These are phyloP conservation scores for Anableps anableps DNA, from an alignment of 2,797 vertebrate species.

Conservation along the genomic window DNA sequence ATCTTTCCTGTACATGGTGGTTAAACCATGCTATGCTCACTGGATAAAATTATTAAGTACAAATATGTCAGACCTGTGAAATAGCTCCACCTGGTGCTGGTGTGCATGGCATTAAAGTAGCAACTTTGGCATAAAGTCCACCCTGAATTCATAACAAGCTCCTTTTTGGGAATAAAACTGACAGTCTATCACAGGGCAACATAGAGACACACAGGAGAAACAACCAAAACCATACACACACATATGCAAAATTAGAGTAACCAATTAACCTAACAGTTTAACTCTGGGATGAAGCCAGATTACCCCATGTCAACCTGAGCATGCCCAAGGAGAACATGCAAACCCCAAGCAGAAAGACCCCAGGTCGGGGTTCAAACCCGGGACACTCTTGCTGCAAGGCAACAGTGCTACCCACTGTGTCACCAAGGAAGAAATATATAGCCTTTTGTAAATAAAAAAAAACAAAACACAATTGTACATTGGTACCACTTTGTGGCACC, in stretches of 20 bases:
- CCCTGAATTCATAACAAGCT: neutral
- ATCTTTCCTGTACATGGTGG: neutral
- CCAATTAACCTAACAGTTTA: neutral
- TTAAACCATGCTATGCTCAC: neutral
- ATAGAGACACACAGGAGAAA: neutral
- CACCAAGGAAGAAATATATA: neutral
- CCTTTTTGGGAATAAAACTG: neutral
- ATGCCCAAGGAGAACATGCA: neutral
- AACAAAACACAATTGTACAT: neutral
- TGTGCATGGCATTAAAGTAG: neutral
- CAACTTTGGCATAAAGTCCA: neutral
- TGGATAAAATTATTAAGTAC: neutral
- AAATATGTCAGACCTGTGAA: neutral
- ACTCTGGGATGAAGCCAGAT: neutral
- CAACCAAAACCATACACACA: neutral
- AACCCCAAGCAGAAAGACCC: neutral
- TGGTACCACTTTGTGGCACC: neutral
- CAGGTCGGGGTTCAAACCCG: neutral
- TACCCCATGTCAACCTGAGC: neutral
- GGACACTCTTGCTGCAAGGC: neutral
- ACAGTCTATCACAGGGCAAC: neutral
- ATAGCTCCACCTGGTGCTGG: neutral
- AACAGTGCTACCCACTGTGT: neutral
- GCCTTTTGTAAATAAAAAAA: neutral
- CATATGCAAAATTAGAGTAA: neutral